phyloP scores from a whole-genome alignment of 2,797 vertebrate genomes.

The Notamacropus eugenii region DNA sequence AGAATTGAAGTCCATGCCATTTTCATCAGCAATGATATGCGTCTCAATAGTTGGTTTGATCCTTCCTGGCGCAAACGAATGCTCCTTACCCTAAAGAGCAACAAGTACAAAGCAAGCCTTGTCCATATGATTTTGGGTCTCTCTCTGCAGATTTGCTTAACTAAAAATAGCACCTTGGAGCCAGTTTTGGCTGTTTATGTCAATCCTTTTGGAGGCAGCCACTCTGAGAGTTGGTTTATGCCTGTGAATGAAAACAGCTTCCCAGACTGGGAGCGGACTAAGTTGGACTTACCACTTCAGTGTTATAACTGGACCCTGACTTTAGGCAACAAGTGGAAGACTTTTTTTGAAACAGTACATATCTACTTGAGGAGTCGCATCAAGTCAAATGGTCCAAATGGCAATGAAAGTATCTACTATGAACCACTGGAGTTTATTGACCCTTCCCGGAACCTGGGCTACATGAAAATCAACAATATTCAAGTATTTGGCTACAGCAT shows the following conservation, averaged over 20 bases:
- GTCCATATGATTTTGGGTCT: conserved; percentile 98
- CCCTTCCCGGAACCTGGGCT: conserved; percentile 94
- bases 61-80: conserved; percentile 97
- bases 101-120: conserved; percentile 98
- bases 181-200: conserved; percentile 95
- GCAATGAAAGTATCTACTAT: conserved; percentile 94
- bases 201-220: conserved; percentile 98
- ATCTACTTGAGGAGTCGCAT: conserved; percentile 96
- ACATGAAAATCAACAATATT: conserved; percentile 99
- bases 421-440: conserved; percentile 95
- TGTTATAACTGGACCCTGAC: conserved; percentile 98
- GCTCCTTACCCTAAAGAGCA: conserved; percentile 97
- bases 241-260: conserved; percentile 93
- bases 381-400: conserved; percentile 89
- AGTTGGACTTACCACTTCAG: conserved; percentile 95
- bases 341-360: conserved; percentile 98
- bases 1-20: conserved; percentile 97
- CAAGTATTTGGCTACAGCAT: conserved; percentile 99
- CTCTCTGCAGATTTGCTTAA: conserved; percentile 96
- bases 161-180: conserved; percentile 98
- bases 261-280: conserved; percentile 96
- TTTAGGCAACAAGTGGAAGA: conserved; percentile 98
- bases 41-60: conserved; percentile 98
- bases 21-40: conserved; percentile 99
- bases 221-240: conserved; percentile 99